phyloP scores from a whole-genome alignment of 2,113 vertebrate genomes.

The Cinclus cinclus region DNA sequence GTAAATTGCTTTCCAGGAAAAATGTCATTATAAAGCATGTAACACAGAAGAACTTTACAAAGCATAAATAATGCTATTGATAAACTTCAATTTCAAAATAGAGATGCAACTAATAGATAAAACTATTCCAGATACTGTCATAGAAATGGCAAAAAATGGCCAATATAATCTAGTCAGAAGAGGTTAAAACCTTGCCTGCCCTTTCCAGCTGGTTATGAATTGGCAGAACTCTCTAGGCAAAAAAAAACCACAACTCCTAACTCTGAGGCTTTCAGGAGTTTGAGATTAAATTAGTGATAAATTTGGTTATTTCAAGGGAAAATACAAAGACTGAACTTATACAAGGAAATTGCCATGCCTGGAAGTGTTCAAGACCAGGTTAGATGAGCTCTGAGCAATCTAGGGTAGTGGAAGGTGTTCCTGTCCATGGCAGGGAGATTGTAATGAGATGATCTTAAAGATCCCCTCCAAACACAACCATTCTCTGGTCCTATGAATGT shows the following conservation, averaged over 20 bases:
- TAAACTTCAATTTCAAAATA: not conserved
- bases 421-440: not conserved
- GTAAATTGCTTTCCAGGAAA: not conserved
- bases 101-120: not conserved
- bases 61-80: not conserved
- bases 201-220: not conserved
- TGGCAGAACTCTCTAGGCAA: not conserved
- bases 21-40: not conserved
- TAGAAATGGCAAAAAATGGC: not conserved
- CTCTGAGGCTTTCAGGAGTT: not conserved
- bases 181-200: not conserved
- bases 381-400: not conserved
- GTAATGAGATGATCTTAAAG: not conserved
- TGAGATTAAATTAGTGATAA: not conserved
- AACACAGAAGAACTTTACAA: not conserved
- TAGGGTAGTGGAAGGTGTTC: not conserved
- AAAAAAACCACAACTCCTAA: rapidly evolving
- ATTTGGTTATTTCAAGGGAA: not conserved
- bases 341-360: not conserved
- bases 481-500: not conserved
- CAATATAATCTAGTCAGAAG: not conserved
- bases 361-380: not conserved
- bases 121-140: not conserved
- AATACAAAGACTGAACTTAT: not conserved
- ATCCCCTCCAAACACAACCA: not conserved